Evolutionary conservation across 2,797 vertebrate genomes (phyloP), one percentile per base, ranked within the genome.

Genomic region (Spinus pinus): DNA sequence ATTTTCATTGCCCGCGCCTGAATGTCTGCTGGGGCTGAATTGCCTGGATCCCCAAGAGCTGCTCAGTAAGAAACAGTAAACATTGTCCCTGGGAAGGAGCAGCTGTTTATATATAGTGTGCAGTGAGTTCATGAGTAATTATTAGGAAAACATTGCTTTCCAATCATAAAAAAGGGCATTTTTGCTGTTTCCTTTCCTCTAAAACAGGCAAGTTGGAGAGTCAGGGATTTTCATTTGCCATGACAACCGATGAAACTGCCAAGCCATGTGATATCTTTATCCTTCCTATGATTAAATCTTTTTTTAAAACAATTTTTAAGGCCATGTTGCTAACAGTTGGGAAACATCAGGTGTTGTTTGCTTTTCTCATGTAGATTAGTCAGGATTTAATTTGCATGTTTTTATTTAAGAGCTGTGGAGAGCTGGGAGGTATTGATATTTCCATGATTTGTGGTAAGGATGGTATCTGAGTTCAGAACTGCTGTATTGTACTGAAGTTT

Each of bases 201-300:
- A 86, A 81, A 96, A 88, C 58, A 74, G 74, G 79, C 50, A 90
- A 94, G 19, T 83, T 6, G 2, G 74, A 75, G 85, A 84, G 58
- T 90, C 27, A 17, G 80, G 85, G 85, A 81, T 94, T 96, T 96
- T 95, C 58, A 15, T 95, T 96, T 96, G 66, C 95, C 95, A 96
- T 97, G 95, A 94, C 96, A 97, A 97, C 96, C 70, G 1, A 16
- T 60, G 87, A 70, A 95, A 91, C 62, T 14, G 22, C 82, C 1
- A 27, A 95, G 80, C 80, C 85, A 77, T 81, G 91, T 94, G 89
- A 88, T 90, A 93, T 90, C 85, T 93, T 80, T 88, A 18, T 81
- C 44, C 54, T 72, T 92, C 50, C 85, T 87, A 44, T 88, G 91
- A 91, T 90, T 81, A 81, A 66, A 66, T 79, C 6, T 77, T 44